These are phyloP conservation scores for Agrotis ipsilon DNA, from an alignment of 2,888 invertebrate species.

Conservation along the genomic window DNA sequence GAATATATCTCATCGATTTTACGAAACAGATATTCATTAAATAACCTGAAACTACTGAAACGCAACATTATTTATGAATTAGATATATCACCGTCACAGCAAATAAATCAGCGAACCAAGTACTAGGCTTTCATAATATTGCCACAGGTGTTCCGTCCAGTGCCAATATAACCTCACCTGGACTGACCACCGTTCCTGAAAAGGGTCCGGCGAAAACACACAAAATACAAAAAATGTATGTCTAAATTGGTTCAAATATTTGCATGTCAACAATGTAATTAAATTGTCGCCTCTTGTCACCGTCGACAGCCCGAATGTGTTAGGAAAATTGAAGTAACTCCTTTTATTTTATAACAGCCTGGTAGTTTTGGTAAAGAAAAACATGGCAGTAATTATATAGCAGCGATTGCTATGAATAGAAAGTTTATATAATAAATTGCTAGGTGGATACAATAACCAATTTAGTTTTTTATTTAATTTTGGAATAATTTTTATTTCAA, in stretches of 20 bases:
- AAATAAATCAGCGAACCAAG: slow-evolving; percentile 48
- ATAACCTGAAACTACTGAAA: background rate
- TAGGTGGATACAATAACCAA: slow-evolving; percentile 1
- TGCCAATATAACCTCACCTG: slow-evolving; percentile 67
- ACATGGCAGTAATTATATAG: slow-evolving; percentile 7
- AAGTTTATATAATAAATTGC: slow-evolving; percentile 9
- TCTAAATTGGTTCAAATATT: slow-evolving; percentile 51
- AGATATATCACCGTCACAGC: slow-evolving; percentile 21
- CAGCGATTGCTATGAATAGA: slow-evolving; percentile 9
- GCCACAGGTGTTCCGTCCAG: slow-evolving; percentile 66
- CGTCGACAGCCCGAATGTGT: slow-evolving; percentile 7
- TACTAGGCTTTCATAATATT: slow-evolving; percentile 59
- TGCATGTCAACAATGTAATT: slow-evolving; percentile 69
- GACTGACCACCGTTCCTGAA: slow-evolving; percentile 55
- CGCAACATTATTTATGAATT: background rate
- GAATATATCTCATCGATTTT: background rate
- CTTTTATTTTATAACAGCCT: slow-evolving; percentile 41
- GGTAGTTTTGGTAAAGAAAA: slow-evolving; percentile 20
- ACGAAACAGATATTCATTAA: background rate
- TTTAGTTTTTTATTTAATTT: slow-evolving; percentile 4
- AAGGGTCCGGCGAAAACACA: slow-evolving; percentile 65
- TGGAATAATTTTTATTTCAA: slow-evolving; percentile 2
- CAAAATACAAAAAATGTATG: slow-evolving; percentile 62
- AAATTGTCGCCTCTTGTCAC: slow-evolving; percentile 57
- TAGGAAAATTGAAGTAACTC: slow-evolving; percentile 23